phyloP scores from a whole-genome alignment of 2,888 invertebrate species.

The Heliconius erato region DNA sequence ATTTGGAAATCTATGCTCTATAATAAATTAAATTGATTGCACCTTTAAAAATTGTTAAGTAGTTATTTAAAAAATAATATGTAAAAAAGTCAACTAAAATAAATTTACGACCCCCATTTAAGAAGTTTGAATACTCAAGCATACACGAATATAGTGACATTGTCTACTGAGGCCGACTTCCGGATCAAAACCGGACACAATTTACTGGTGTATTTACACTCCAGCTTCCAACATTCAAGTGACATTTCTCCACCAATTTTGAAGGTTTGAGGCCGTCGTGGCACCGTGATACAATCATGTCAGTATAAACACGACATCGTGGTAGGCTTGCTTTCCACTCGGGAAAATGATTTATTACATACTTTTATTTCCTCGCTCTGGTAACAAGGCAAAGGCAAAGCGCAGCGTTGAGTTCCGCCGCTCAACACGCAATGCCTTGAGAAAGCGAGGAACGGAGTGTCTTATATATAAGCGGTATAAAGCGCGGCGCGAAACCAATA shows the following conservation, averaged over 20 bases:
- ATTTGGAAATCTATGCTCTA: too few relatives aligned
- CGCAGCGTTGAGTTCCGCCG: too few relatives aligned
- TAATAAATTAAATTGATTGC: too few relatives aligned
- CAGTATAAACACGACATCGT: not conserved
- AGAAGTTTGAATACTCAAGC: not conserved
- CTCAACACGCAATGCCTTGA: not conserved
- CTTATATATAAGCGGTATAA: too few relatives aligned
- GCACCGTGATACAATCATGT: not conserved
- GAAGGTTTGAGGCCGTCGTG: not conserved
- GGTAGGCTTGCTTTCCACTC: not conserved
- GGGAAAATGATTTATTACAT: not conserved
- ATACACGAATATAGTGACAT: slow-evolving; percentile 54
- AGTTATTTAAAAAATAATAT: not conserved
- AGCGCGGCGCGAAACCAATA: too few relatives aligned
- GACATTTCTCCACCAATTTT: not conserved
- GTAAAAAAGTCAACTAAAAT: not conserved
- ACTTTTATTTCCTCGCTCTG: not conserved
- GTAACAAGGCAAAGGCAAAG: too few relatives aligned
- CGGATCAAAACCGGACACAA: slow-evolving; percentile 68
- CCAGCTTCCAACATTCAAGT: not conserved
- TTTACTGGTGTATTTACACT: slow-evolving; percentile 34
- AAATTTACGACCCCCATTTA: not conserved
- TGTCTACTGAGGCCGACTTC: slow-evolving; percentile 66
- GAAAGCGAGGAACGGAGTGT: not conserved
- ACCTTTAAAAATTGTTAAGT: too few relatives aligned